Conservation (phyloP, 2,797 vertebrate genomes). For the Bradypus variegatus region DNA sequence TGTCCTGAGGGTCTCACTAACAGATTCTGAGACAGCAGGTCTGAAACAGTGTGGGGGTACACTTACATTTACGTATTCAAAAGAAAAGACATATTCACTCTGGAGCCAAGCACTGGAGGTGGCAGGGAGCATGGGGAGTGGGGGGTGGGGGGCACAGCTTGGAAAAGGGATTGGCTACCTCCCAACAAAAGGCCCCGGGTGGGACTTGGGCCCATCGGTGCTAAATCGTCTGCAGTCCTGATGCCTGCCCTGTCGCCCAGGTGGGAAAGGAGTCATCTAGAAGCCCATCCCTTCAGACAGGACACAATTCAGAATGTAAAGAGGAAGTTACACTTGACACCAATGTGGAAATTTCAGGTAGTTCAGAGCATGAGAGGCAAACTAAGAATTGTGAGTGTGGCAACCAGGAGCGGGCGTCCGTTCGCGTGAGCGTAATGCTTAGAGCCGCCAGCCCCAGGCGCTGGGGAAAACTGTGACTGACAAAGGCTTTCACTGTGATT, state of each 20-base stretch:
- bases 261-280: not conserved
- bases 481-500: not conserved
- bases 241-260: not conserved
- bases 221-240: not conserved
- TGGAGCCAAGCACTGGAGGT: not conserved
- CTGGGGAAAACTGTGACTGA: not conserved
- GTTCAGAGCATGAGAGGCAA: not conserved
- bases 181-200: not conserved
- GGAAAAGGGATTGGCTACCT: not conserved
- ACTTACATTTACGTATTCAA: not conserved
- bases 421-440: not conserved
- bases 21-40: not conserved
- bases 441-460: not conserved
- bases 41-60: too few relatives aligned
- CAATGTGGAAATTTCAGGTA: not conserved
- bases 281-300: not conserved
- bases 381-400: not conserved
- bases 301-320: not conserved
- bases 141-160: too few relatives aligned
- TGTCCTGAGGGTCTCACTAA: not conserved
- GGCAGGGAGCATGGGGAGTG: not conserved
- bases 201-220: not conserved
- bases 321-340: not conserved
- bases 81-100: not conserved
- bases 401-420: accelerated